Conservation (phyloP, 2,888 invertebrate genomes). For the Loripinus fragilis region DNA sequence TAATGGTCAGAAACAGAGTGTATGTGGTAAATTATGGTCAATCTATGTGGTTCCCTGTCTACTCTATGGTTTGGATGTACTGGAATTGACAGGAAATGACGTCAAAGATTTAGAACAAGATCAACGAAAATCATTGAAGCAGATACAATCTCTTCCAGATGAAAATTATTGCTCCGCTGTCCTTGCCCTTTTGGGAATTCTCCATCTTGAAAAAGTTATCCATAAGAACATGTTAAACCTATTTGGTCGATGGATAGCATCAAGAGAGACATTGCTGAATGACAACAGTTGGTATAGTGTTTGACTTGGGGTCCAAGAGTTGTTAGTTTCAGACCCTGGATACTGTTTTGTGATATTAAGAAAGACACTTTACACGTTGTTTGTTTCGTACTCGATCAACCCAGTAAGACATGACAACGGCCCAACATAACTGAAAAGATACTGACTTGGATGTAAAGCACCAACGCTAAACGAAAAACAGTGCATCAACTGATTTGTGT, state of each 20-base stretch:
- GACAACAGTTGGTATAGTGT: too few relatives aligned
- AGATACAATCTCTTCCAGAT: neutral
- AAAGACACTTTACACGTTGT: too few relatives aligned
- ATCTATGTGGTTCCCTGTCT: neutral
- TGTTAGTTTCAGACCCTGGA: too few relatives aligned
- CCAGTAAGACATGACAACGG: too few relatives aligned
- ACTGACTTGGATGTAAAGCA: too few relatives aligned
- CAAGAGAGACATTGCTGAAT: too few relatives aligned
- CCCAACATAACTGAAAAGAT: too few relatives aligned
- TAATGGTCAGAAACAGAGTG: neutral
- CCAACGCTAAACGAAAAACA: too few relatives aligned
- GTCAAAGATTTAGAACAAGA: neutral
- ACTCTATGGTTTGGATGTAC: neutral
- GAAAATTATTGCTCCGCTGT: neutral
- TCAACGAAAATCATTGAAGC: neutral
- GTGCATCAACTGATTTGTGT: too few relatives aligned
- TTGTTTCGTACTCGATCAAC: too few relatives aligned
- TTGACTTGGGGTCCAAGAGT: too few relatives aligned
- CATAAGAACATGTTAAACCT: neutral
- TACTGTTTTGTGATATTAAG: too few relatives aligned
- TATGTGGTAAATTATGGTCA: neutral
- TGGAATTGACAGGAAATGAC: neutral
- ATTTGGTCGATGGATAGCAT: neutral
- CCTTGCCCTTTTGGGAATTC: neutral
- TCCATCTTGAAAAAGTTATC: neutral